A percentile compares a stretch with the other conserved stretches of the same genome.
Evolutionary conservation across 1,140 invertebrate species (phyloP).

Genomic region (Aphelinus certus): DNA sequence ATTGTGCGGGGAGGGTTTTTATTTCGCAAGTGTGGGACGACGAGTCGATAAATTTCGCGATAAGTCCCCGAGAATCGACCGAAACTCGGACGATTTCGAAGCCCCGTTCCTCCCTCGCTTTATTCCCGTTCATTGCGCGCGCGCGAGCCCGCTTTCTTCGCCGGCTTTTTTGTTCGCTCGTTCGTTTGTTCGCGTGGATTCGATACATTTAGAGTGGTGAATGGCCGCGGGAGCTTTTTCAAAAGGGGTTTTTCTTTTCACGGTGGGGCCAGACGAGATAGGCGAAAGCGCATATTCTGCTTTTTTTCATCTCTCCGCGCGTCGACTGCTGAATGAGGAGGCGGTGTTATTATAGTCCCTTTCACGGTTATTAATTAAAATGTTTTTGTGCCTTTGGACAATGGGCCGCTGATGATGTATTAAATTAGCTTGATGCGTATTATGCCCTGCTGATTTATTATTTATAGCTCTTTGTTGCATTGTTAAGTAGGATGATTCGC

Average conservation of each 20-base stretch:
- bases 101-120: slow-evolving; percentile 21
- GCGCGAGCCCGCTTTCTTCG: not conserved
- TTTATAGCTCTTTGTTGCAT: slow-evolving; percentile 20
- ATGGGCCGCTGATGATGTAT: slow-evolving; percentile 28
- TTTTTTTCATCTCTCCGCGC: not conserved
- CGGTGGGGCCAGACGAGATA: slow-evolving; percentile 13
- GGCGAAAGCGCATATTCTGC: slow-evolving; percentile 22
- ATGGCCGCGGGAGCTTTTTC: slow-evolving; percentile 25
- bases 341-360: slow-evolving; percentile 20
- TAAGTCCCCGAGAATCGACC: slow-evolving; percentile 37
- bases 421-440: slow-evolving; percentile 21
- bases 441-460: slow-evolving; percentile 20
- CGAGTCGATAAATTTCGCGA: slow-evolving; percentile 38
- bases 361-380: slow-evolving; percentile 29
- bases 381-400: slow-evolving; percentile 24
- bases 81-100: slow-evolving; percentile 38
- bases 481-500: not conserved
- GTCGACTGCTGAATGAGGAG: too few relatives aligned
- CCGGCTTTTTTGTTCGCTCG: not conserved
- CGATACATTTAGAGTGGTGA: slow-evolving; percentile 36
- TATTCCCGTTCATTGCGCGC: slow-evolving; percentile 16
- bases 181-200: slow-evolving; percentile 25
- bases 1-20: slow-evolving; percentile 17
- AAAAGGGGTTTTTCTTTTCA: slow-evolving; percentile 35
- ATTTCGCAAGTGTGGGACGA: slow-evolving; percentile 10